These are phyloP conservation scores for Brachionus calyciflorus DNA, from an alignment of 1,140 invertebrate species.

Conservation along the genomic window DNA sequence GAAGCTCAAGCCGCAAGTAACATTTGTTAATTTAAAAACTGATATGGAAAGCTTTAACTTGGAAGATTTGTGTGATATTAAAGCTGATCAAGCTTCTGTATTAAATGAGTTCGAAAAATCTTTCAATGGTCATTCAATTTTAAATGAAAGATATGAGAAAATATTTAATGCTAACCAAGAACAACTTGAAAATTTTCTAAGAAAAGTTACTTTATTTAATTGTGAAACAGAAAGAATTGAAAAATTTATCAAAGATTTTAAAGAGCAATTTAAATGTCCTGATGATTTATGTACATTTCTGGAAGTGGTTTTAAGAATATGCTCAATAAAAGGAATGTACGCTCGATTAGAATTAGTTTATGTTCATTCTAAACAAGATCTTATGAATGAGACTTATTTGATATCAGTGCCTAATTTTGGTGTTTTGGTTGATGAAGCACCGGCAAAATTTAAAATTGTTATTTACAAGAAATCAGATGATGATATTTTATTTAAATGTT, in stretches of 20 bases:
- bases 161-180: neutral
- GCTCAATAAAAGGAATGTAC: neutral
- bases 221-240: neutral
- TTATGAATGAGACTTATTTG: neutral
- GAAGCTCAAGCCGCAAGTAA: too few species aligned
- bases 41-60: too few species aligned
- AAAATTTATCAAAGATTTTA: neutral
- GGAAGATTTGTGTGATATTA: too few species aligned
- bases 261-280: neutral
- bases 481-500: neutral
- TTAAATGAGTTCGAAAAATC: too few species aligned
- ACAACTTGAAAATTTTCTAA: neutral
- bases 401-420: neutral
- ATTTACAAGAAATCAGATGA: neutral
- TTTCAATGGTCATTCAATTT: too few species aligned
- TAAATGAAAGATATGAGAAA: conserved; percentile 7
- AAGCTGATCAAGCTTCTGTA: too few species aligned
- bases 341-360: neutral
- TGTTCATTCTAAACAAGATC: neutral
- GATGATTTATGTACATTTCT: neutral
- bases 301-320: neutral
- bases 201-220: neutral
- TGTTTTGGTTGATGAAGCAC: neutral
- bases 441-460: neutral
- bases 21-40: too few species aligned